These are phyloP conservation scores for human DNA, from an alignment of 2,113 vertebrate species.

Conservation along the genomic window DNA sequence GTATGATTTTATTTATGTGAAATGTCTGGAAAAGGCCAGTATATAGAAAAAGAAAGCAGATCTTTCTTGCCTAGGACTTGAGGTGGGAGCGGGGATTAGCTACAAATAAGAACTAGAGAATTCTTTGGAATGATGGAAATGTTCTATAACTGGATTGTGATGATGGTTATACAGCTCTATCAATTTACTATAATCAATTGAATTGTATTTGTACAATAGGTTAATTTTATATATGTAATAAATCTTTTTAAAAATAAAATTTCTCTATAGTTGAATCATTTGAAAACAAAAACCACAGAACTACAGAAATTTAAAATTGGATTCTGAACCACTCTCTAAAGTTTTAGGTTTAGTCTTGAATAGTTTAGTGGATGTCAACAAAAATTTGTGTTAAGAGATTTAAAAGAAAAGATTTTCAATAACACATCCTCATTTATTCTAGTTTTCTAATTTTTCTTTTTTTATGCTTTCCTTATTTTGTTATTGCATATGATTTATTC, in stretches of 20 bases:
- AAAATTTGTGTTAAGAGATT: slow-evolving; percentile 22
- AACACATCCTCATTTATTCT: background rate
- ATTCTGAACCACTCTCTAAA: slow-evolving; percentile 21
- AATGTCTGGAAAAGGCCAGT: background rate
- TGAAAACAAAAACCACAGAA: slow-evolving; percentile 22
- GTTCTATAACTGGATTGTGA: background rate
- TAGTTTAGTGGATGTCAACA: slow-evolving; percentile 11
- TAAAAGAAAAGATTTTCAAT: background rate
- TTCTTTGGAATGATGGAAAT: background rate
- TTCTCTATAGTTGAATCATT: slow-evolving; percentile 15
- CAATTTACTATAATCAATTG: background rate
- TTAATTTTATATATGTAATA: slow-evolving; percentile 36
- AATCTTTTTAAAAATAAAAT: slow-evolving; percentile 38
- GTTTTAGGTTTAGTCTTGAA: slow-evolving; percentile 30
- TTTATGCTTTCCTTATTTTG: background rate
- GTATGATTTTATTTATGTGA: slow-evolving; percentile 2
- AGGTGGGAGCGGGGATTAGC: background rate
- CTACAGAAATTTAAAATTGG: background rate
- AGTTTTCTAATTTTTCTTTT: background rate
- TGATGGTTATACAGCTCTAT: background rate
- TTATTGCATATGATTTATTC: slow-evolving; percentile 35
- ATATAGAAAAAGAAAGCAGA: background rate
- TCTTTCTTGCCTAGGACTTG: background rate
- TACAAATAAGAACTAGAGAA: background rate
- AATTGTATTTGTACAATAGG: background rate